Base-by-base conservation (phyloP, 2,113 vertebrate species). In the Athene cunicularia region DNA sequence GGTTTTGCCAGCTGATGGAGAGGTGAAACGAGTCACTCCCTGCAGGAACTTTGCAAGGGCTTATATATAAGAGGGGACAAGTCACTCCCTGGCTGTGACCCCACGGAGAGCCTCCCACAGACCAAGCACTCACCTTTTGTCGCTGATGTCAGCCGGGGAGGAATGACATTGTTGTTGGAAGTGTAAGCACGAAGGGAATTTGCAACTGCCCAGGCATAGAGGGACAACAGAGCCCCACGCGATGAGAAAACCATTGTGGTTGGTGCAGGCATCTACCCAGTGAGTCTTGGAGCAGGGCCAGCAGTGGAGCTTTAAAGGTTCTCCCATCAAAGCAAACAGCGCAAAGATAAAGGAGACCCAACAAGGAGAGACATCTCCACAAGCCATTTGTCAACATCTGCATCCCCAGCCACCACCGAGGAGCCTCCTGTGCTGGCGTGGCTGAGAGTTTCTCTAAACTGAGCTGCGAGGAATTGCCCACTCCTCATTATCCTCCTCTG, bases 161-260 rank as follows among this genome's bases (percentile, higher is more conserved):
- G 12, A 24, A 23, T 3, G 56, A 74, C n/a, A 0, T 5, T 0
- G 11, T 8, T 21, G 6, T 21, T 33, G 23, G 62, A 45, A 35
- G 4, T 2, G 0, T 9, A 9, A 37, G 49, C 2, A 2, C 3
- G 6, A 56, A 58, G 2, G 21, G 8, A 27, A 55, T 27, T 12
- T 12, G 49, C 1, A 21, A 14, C 14, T 23, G 30, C 30, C 8
- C 17, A 5, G 27, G 23, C 14, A 24, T 8, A 24, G 33, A 9
- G 22, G 33, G 33, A 41, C 53, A 37, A 28, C 1, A 9, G 59
- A 49, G 39, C 1, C 6, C 0, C 1, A 0, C 1, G 5, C 4
- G 37, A 41, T 1, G 9, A 19, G 27, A 50, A 16, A 64, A 26
- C 4, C 4, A 0, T 2, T 3, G 49, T 1, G 6, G 28, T 1